These are phyloP conservation scores for Dynastes tityus DNA, from an alignment of 2,888 invertebrate species.

Conservation along the genomic window DNA sequence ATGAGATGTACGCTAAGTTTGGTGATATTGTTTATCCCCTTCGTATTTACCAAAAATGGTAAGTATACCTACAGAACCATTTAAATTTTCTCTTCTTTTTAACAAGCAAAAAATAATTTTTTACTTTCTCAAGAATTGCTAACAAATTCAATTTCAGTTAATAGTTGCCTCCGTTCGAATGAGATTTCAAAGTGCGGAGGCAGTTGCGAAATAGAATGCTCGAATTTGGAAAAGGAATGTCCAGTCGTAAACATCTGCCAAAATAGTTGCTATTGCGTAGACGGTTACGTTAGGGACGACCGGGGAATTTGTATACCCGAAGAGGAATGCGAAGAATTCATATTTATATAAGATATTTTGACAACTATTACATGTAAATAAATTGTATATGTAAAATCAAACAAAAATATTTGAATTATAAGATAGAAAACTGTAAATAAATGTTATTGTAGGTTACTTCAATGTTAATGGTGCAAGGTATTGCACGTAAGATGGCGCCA, in stretches of 20 bases:
- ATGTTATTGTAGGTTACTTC: neutral
- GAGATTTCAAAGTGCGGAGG: conserved; percentile 54
- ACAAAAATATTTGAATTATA: neutral
- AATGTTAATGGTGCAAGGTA: neutral
- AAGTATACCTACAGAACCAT: neutral
- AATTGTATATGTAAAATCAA: neutral
- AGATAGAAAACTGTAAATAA: neutral
- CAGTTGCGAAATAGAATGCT: conserved; percentile 53
- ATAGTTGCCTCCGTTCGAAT: conserved; percentile 32
- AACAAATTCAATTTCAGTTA: conserved; percentile 11
- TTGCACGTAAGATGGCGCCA: conserved; percentile 6
- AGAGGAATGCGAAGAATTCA: conserved; percentile 24
- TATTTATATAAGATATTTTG: conserved; percentile 24
- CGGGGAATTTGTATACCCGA: conserved; percentile 35
- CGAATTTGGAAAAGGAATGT: conserved; percentile 52
- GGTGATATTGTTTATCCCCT: too few species aligned
- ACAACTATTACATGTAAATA: neutral
- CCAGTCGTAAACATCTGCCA: conserved; percentile 52
- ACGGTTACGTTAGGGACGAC: conserved; percentile 52
- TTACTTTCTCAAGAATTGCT: too few species aligned
- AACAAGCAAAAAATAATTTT: too few species aligned
- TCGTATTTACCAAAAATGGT: conserved; percentile 10
- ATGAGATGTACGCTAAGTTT: too few species aligned
- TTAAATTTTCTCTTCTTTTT: too few species aligned
- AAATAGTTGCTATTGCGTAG: conserved; percentile 53